Evolutionary conservation across 2,113 vertebrate genomes (phyloP), one percentile per base, ranked within the genome.

Genomic region (Halcyon malimbica): DNA sequence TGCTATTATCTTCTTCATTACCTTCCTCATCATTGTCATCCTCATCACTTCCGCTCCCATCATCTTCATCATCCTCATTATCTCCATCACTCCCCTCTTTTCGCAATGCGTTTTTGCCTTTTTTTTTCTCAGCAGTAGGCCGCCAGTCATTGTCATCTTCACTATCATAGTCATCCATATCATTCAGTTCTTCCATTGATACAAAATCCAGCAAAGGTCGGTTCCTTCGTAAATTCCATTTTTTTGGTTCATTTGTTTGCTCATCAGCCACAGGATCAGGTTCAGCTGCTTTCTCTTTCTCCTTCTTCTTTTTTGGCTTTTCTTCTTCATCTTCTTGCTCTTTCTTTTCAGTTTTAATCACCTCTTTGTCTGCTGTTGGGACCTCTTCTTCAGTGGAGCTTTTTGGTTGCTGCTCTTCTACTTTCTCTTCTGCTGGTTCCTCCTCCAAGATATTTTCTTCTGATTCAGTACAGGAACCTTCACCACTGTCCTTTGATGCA

Each of bases 101-200:
- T 20, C 98, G 98, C 53, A 98, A 79, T 0, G 98, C 95, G 0
- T 98, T 95, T 94, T 99, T 99, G 59, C 98, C 97, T 87, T 99
- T 99, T 89, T 97, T 99, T 97, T 99, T 99, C 25, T 96, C 99
- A 13, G 98, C 98, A 13, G 99, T 97, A 16, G 99, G 99, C 37
- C 99, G 98, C 99, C 99, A 99, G 94, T 99, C 99, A 35, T 99
- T 99, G 94, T 99, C 99, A 53, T 99, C 99, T 93, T 99, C 99
- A 17, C 99, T 99, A 60, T 99, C 99, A 23, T 99, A 99, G 97
- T 99, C 99, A 87, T 99, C 99, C 98, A 99, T 99, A 73, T 99
- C 99, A 70, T 99, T 99, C 79, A 99, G 98, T 31, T 99, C 99
- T 97, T 99, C 99, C 99, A 99, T 99, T 1, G 99, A 99, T 9